A percentile compares a stretch with the other conserved stretches of the same genome.
phyloP scores from a whole-genome alignment of 2,113 vertebrate species.

The Chaetodon trifascialis region DNA sequence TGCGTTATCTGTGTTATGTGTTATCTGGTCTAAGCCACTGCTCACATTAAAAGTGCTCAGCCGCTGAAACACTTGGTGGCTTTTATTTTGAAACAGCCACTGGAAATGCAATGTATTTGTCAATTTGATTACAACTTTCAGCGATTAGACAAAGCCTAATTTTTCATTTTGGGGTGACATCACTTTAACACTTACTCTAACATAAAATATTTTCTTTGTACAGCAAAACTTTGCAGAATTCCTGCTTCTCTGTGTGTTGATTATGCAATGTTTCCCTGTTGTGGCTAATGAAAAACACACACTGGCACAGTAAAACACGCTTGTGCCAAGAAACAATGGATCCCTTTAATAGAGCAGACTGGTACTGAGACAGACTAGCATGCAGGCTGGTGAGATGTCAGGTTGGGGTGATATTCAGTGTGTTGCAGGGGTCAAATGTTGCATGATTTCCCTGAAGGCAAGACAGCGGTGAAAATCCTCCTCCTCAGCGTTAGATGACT shows the following conservation, averaged over 20 bases:
- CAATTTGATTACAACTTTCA: not conserved
- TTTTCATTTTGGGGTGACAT: constrained; percentile 43
- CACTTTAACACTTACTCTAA: constrained; percentile 14
- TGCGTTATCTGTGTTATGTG: not conserved
- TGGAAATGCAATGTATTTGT: not conserved
- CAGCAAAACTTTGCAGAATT: not conserved
- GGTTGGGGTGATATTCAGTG: constrained; percentile 35
- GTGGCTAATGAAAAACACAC: constrained; percentile 11
- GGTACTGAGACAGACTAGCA: constrained; percentile 42
- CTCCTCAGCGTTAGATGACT: constrained; percentile 76
- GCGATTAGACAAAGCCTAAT: constrained; percentile 1
- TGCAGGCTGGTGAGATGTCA: constrained; percentile 58
- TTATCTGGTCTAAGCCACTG: not conserved
- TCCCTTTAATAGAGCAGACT: constrained; percentile 25
- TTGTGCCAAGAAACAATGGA: constrained; percentile 25
- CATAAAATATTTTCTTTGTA: constrained; percentile 7
- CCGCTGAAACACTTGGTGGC: not conserved
- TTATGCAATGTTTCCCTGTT: constrained; percentile 18
- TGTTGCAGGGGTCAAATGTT: constrained; percentile 15
- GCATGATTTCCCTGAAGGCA: constrained; percentile 51
- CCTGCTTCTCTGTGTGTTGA: not conserved
- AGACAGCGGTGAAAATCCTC: constrained; percentile 45
- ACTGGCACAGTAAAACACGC: constrained; percentile 29
- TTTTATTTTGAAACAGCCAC: constrained; percentile 10
- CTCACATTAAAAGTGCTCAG: not conserved